Conservation (phyloP, 1,140 invertebrate species). For the Dolichoris vasculosae region DNA sequence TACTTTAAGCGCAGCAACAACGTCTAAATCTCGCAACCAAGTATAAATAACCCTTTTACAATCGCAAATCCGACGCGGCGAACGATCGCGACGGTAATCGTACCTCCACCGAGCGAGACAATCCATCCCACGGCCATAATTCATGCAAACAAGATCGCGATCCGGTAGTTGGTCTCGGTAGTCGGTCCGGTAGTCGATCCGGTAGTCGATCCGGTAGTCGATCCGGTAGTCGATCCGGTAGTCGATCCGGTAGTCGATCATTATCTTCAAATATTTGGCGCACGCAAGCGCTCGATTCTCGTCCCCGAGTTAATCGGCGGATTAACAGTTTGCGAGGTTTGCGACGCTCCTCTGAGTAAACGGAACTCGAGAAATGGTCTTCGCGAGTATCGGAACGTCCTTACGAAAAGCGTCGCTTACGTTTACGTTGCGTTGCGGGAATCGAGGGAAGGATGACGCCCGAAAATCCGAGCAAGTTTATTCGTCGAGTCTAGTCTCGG, state of each 20-base stretch:
- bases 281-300: neutral
- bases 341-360: no score
- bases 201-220: neutral
- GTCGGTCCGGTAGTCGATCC: neutral
- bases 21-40: constrained; percentile 6
- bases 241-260: neutral
- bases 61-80: neutral
- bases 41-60: neutral
- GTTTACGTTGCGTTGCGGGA: no score
- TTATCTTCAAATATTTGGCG: constrained; percentile 1
- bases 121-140: constrained; percentile 25
- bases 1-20: neutral
- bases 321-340: neutral
- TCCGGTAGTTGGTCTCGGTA: no score
- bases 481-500: no score
- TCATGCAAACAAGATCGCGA: constrained; percentile 42
- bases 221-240: neutral
- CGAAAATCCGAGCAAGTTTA: no score
- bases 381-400: no score
- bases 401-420: no score
- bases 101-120: constrained; percentile 6
- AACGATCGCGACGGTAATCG: neutral
- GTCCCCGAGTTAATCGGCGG: neutral
- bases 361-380: no score
- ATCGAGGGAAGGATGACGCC: no score